These are phyloP conservation scores for Anas acuta DNA, from an alignment of 2,797 vertebrate genomes.

Conservation along the genomic window DNA sequence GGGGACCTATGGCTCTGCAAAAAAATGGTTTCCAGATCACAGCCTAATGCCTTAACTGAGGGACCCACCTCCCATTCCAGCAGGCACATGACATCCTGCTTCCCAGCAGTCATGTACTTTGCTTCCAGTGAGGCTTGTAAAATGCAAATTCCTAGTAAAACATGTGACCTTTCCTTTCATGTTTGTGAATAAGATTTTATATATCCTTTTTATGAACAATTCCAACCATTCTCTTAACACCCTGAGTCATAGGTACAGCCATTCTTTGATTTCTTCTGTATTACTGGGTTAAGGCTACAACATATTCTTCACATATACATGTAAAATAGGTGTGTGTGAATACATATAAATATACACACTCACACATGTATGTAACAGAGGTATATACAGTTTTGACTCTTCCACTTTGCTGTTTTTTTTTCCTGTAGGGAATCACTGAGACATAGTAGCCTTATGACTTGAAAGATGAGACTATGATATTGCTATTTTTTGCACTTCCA, in stretches of 20 bases:
- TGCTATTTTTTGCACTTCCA: conserved; percentile 64
- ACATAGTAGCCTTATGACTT: conserved; percentile 5
- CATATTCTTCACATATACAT: background rate
- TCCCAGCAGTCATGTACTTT: background rate
- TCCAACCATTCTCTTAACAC: background rate
- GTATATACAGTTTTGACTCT: background rate
- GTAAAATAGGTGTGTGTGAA: background rate
- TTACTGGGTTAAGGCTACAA: background rate
- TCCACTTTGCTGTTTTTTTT: background rate
- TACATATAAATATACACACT: background rate
- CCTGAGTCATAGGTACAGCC: background rate
- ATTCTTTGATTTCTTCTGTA: background rate
- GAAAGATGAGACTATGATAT: conserved; percentile 51
- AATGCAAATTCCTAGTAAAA: background rate
- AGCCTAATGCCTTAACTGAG: background rate
- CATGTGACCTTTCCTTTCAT: background rate
- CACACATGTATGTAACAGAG: background rate
- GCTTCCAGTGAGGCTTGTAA: background rate
- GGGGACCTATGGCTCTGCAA: background rate
- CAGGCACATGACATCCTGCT: background rate
- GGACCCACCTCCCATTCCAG: background rate
- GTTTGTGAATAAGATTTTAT: background rate
- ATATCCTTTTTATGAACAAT: background rate
- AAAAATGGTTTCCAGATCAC: background rate
- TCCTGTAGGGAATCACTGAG: conserved; percentile 31